Evolutionary conservation across 2,888 invertebrate genomes (phyloP).

Genomic region (Hydrotaea cyrtoneurina): DNA sequence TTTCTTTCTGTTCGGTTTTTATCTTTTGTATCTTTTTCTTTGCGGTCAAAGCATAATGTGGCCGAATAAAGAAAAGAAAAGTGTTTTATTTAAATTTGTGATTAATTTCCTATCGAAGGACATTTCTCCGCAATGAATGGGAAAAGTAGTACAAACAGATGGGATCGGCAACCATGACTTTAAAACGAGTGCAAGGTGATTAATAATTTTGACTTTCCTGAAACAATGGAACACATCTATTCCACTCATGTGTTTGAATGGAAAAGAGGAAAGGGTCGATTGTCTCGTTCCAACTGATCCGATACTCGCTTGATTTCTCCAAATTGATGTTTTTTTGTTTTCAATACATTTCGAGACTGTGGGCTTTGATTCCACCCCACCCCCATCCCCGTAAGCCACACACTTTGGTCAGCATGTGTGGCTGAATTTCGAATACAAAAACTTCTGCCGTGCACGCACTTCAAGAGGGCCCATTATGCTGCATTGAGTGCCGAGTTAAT

Average conservation of each 20-base stretch:
- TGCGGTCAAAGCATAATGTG: neutral
- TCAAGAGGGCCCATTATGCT: slow-evolving; percentile 38
- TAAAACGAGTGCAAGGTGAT: no score
- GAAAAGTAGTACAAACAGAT: neutral
- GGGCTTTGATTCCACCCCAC: no score
- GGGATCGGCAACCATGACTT: neutral
- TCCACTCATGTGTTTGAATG: no score
- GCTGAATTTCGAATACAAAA: neutral
- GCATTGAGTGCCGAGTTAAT: slow-evolving; percentile 42
- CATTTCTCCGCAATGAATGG: neutral
- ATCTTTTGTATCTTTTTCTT: neutral
- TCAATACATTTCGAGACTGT: no score
- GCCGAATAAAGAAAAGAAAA: neutral
- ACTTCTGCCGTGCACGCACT: slow-evolving; percentile 22
- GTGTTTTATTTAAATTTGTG: neutral
- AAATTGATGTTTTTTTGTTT: no score
- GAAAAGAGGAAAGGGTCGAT: no score
- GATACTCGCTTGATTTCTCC: no score
- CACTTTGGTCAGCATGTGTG: neutral
- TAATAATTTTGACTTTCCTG: no score
- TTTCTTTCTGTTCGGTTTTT: neutral
- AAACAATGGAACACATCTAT: no score
- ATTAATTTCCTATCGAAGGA: neutral
- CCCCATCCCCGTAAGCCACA: neutral
- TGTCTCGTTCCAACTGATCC: no score